Evolutionary conservation across 2,888 invertebrate species (phyloP).

Genomic region (Temnothorax unifasciatus): DNA sequence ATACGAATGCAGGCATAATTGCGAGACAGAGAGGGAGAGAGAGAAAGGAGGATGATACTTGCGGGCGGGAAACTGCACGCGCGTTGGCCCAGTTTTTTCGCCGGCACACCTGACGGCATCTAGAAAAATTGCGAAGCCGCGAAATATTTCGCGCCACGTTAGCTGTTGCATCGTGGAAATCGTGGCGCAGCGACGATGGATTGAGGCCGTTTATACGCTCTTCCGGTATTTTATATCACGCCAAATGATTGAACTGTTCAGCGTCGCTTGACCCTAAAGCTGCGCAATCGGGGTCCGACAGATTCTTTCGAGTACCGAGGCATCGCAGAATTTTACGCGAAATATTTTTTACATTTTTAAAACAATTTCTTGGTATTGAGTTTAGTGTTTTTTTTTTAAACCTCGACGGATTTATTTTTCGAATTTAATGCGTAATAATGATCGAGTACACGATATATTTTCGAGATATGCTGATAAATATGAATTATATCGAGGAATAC

Average conservation of each 20-base stretch:
- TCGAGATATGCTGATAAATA: neutral
- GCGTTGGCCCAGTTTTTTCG: constrained; percentile 37
- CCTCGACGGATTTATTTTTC: neutral
- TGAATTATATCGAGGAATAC: constrained; percentile 2
- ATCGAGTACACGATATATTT: neutral
- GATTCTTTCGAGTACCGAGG: neutral
- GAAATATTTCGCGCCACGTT: neutral
- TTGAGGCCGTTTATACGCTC: constrained; percentile 31
- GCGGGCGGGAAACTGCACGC: constrained; percentile 1
- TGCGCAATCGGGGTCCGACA: constrained; percentile 73
- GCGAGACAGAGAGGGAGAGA: neutral
- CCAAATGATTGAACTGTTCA: constrained; percentile 38
- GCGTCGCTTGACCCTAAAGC: constrained; percentile 71
- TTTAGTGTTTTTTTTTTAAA: neutral
- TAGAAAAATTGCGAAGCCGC: neutral
- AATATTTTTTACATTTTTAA: neutral
- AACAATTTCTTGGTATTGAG: neutral
- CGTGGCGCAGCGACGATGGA: neutral
- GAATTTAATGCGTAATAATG: neutral
- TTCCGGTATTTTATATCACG: constrained; percentile 40
- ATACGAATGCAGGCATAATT: constrained; percentile 40
- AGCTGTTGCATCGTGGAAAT: constrained; percentile 9
- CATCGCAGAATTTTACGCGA: neutral
- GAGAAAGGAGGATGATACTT: neutral
- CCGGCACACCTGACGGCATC: neutral